Base-by-base conservation (phyloP, 2,113 vertebrate species). In the Lagopus muta region DNA sequence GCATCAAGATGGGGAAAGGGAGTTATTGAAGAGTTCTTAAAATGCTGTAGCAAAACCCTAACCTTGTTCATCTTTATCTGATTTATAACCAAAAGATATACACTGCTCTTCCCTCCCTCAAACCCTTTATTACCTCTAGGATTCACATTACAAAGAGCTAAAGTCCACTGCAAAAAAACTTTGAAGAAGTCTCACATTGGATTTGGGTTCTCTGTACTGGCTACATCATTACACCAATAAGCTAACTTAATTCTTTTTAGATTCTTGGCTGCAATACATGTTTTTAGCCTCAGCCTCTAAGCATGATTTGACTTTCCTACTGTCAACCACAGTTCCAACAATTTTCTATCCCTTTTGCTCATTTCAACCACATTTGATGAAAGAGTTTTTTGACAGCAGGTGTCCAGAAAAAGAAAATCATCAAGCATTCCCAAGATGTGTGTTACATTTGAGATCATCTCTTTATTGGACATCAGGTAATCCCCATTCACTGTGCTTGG, bases 21-120 rank as follows among this genome's bases (percentile, higher is more conserved):
- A 92, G 8, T 36, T 87, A 89, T 90, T 77, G 92, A 92, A 61
- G 24, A 90, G 71, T 64, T 94, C 84, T 79, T 88, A 88, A 93
- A 94, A 90, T 83, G 86, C 61, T 70, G 64, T 55, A 71, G 86
- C 76, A 95, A 94, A 95, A 89, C 32, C 36, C 45, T 77, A 70
- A 43, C 28, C 43, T 90, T 82, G 19, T 77, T 95, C 88, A 90
- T 91, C 71, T 85, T 91, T 86, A 60, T 54, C 40, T 71, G 64
- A 70, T 92, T 79, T 89, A 42, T 52, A 89, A 32, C 18, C 61
- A 57, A 85, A 93, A 89, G 47, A 60, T 62, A 70, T 30, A 62
- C 67, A 38, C 66, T 10, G 0, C 13, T 88, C 32, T 71, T 81
- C 69, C 22, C 57, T 93, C 47, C 38, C 65, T 90, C 72, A 65